phyloP scores from a whole-genome alignment of 2,113 vertebrate species.

The Chascanopsetta lugubris region DNA sequence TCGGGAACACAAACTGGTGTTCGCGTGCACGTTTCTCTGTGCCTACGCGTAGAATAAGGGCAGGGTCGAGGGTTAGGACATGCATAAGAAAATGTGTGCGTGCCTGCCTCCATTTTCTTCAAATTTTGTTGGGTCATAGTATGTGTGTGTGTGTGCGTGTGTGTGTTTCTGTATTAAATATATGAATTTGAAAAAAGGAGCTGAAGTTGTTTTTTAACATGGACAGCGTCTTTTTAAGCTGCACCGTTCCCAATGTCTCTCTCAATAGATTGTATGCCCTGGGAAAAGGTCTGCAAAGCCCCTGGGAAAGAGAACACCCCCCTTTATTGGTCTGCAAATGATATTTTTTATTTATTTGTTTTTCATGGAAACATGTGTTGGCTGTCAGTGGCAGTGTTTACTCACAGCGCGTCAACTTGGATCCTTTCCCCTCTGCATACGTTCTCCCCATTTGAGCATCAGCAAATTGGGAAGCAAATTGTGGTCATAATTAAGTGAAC shows the following conservation, averaged over 20 bases:
- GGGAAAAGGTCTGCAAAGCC: conserved; percentile 17
- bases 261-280: conserved; percentile 11
- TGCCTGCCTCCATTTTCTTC: conserved; percentile 23
- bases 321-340: conserved; percentile 14
- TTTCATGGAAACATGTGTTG: background rate
- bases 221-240: conserved; percentile 27
- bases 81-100: background rate
- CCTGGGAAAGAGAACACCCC: conserved; percentile 15
- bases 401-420: background rate
- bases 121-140: conserved; percentile 20
- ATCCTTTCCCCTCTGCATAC: conserved; percentile 6
- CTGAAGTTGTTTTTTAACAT: conserved; percentile 36
- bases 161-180: conserved; percentile 6
- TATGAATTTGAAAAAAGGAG: conserved; percentile 20
- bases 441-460: conserved; percentile 10
- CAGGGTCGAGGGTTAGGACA: background rate
- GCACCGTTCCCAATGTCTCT: background rate
- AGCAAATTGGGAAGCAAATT: conserved; percentile 28
- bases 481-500: conserved; percentile 19
- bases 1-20: background rate
- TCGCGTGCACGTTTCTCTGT: background rate
- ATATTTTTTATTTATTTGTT: conserved; percentile 13
- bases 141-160: conserved; percentile 6
- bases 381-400: background rate
- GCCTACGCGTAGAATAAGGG: background rate